Evolutionary conservation across 2,797 vertebrate genomes (phyloP).

Genomic region (Discoglossus pictus): DNA sequence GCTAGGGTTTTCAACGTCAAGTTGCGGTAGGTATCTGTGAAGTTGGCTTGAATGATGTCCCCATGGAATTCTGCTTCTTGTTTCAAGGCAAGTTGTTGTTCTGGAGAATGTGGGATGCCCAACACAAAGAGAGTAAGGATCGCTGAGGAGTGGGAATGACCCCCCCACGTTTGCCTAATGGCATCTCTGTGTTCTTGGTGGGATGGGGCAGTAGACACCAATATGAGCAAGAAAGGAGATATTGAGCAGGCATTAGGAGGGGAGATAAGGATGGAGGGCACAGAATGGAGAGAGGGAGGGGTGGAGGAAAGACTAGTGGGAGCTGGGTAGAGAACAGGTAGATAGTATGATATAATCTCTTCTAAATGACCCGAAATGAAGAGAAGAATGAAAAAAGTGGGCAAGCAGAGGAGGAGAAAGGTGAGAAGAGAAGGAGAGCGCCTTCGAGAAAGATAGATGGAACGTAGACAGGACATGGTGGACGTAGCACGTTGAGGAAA

Average conservation of each 20-base stretch:
- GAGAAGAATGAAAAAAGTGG: not conserved
- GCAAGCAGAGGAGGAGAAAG: not conserved
- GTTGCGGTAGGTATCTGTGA: slow-evolving; percentile 78
- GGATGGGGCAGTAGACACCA: slow-evolving; percentile 23
- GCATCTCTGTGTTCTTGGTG: slow-evolving; percentile 63
- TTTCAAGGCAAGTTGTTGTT: slow-evolving; percentile 64
- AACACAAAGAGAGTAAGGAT: slow-evolving; percentile 77
- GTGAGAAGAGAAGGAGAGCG: not conserved
- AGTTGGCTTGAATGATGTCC: slow-evolving; percentile 77
- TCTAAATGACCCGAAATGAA: slow-evolving; percentile 11
- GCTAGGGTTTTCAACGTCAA: slow-evolving; percentile 80
- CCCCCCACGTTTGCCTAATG: slow-evolving; percentile 77
- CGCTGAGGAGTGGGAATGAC: slow-evolving; percentile 65
- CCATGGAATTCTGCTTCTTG: slow-evolving; percentile 68
- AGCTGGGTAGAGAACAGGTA: not conserved
- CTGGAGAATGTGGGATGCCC: slow-evolving; percentile 66
- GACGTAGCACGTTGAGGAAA: slow-evolving; percentile 1
- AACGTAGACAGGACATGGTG: not conserved
- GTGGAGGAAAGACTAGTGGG: not conserved
- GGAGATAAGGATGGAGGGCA: slow-evolving; percentile 26
- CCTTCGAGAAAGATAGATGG: not conserved
- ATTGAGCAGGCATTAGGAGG: slow-evolving; percentile 21
- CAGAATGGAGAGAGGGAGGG: not conserved
- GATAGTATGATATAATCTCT: slow-evolving; percentile 5
- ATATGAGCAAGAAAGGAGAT: slow-evolving; percentile 25